phyloP scores from a whole-genome alignment of 2,113 vertebrate species.

The Tragelaphus imberbis region DNA sequence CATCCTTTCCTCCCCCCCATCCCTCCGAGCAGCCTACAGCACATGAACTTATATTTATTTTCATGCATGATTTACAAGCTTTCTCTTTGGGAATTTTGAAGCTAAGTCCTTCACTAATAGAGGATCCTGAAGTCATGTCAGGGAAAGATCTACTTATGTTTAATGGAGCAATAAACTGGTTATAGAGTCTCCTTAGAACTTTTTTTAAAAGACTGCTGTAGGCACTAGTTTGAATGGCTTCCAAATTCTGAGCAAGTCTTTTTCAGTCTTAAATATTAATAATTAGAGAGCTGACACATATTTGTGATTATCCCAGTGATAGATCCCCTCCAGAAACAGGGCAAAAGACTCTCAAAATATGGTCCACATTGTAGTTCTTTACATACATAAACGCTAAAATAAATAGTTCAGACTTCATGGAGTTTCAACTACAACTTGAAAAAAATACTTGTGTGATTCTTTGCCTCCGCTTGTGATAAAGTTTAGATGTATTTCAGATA shows the following conservation, averaged over 20 bases:
- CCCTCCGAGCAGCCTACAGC: not conserved
- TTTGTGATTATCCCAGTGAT: not conserved
- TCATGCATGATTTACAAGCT: slow-evolving; percentile 11
- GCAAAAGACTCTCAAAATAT: slow-evolving; percentile 10
- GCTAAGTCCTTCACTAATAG: not conserved
- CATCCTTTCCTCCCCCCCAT: not conserved
- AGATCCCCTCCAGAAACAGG: not conserved
- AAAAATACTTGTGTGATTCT: not conserved
- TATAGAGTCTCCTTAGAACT: slow-evolving; percentile 32
- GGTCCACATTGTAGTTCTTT: not conserved
- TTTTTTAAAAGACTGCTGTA: slow-evolving; percentile 6
- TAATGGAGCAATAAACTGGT: slow-evolving; percentile 44
- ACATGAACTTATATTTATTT: not conserved
- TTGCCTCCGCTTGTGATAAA: not conserved
- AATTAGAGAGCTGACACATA: not conserved
- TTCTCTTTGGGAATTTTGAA: slow-evolving; percentile 19
- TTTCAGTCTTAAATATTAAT: slow-evolving; percentile 41
- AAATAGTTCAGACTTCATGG: not conserved
- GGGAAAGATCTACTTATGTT: slow-evolving; percentile 21
- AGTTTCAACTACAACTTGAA: not conserved
- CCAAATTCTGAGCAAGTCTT: not conserved
- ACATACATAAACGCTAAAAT: not conserved
- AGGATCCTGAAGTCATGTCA: slow-evolving; percentile 18
- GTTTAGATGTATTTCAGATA: not conserved
- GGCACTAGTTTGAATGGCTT: slow-evolving; percentile 34